Evolutionary conservation across 2,888 invertebrate species (phyloP).

Genomic region (Drosophila parthenogenetica): DNA sequence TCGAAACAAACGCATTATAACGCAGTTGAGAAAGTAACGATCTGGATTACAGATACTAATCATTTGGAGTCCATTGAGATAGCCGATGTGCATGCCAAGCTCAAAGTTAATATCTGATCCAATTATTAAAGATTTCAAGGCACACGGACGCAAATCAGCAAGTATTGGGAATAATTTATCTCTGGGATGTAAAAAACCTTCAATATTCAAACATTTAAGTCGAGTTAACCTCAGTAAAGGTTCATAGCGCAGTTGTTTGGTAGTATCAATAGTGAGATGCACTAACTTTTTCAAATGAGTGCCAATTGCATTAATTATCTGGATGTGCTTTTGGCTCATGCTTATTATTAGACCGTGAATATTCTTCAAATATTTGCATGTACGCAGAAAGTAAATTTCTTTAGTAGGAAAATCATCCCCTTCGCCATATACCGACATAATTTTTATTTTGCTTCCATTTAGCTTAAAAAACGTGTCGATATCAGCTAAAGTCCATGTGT

Average conservation of each 20-base stretch:
- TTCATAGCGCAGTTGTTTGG: constrained; percentile 30
- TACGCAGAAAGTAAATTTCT: constrained; percentile 1
- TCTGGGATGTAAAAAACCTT: constrained; percentile 7
- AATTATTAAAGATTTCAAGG: constrained; percentile 31
- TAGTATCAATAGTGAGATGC: constrained; percentile 26
- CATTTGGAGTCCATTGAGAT: constrained; percentile 1
- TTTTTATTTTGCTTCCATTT: constrained; percentile 33
- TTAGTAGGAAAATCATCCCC: not conserved
- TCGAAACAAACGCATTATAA: constrained; percentile 16
- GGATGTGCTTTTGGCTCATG: constrained; percentile 2
- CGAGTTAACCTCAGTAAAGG: constrained; percentile 15
- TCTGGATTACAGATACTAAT: constrained; percentile 28
- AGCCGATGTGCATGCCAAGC: constrained; percentile 9
- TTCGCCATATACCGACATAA: constrained; percentile 1
- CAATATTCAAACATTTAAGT: constrained; percentile 34
- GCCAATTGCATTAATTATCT: constrained; percentile 26
- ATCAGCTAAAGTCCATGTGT: constrained; percentile 19
- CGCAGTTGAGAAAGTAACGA: not conserved
- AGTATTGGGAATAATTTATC: constrained; percentile 35
- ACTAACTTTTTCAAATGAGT: constrained; percentile 21
- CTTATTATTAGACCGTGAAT: constrained; percentile 17
- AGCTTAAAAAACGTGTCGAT: constrained; percentile 31
- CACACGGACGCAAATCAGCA: constrained; percentile 19
- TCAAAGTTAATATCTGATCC: constrained; percentile 18
- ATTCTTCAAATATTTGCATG: constrained; percentile 30